These are phyloP conservation scores for Chloebia gouldiae DNA, from an alignment of 2,113 vertebrate species.

Conservation along the genomic window DNA sequence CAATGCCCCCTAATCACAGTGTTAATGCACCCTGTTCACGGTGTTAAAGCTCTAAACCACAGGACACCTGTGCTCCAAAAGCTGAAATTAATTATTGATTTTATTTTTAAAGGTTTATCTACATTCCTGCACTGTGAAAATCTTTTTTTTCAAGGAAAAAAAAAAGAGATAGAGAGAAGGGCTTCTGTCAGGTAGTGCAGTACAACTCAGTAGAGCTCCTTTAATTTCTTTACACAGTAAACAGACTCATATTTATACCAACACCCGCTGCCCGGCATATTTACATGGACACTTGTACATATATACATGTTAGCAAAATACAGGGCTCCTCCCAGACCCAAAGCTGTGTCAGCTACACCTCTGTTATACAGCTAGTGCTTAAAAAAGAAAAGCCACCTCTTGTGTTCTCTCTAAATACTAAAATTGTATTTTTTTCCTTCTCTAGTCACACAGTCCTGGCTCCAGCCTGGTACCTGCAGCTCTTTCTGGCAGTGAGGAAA, in stretches of 20 bases:
- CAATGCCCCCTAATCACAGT: not conserved
- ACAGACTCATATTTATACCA: slow-evolving; percentile 61
- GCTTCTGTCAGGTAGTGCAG: slow-evolving; percentile 64
- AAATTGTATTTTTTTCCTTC: not conserved
- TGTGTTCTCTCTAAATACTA: slow-evolving; percentile 17
- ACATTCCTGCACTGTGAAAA: not conserved
- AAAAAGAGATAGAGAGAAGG: not conserved
- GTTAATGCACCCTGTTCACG: not conserved
- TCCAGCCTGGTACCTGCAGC: not conserved
- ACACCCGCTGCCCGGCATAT: slow-evolving; percentile 51
- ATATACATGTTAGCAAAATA: slow-evolving; percentile 80
- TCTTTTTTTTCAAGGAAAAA: not conserved
- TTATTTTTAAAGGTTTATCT: not conserved
- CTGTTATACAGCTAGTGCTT: slow-evolving; percentile 43
- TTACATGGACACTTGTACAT: slow-evolving; percentile 78
- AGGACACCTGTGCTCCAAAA: not conserved
- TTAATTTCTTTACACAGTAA: slow-evolving; percentile 71
- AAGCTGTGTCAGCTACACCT: slow-evolving; percentile 22
- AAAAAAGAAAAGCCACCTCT: not conserved
- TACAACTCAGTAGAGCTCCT: slow-evolving; percentile 44
- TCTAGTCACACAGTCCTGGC: not conserved
- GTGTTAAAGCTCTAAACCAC: not conserved
- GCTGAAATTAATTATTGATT: not conserved
- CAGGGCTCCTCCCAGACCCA: slow-evolving; percentile 61
- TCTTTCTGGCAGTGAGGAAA: not conserved